Base-by-base conservation (phyloP, 30 jellyfish, hydroid and myxozoan genomes). In the Aurelia coerulea region DNA sequence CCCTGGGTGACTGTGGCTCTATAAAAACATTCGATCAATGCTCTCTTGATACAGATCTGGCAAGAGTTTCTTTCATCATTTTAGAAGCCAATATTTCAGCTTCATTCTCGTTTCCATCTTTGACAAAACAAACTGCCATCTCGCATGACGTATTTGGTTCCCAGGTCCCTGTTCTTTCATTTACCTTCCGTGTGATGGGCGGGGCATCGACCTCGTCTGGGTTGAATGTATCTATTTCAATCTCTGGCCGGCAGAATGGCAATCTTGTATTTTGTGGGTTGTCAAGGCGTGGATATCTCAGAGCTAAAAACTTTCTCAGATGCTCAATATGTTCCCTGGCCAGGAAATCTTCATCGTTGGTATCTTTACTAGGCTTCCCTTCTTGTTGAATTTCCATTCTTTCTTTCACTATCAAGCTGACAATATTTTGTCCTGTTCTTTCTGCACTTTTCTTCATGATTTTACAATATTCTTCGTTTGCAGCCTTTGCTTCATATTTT, bases 261-360 rank as follows among this genome's bases (percentile, higher is more conserved):
- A 59, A 59, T 59, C 68, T 59, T 14, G 31, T 19, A 59, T 59
- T 59, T 19, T 59, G 19, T 14, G 68, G 31, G 29, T 59, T 59
- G 68, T 59, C 68, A 59, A 59, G 68, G 68, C 68, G 68, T 16
- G 68, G 68, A 59, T 59, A 59, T 59, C 31, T 59, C 68, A 59
- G 6, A 14, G 68, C 68, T 14, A 59, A 19, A 19, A 59, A 59
- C 68, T 59, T 59, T 59, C 68, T 59, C 31, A 59, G 68, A 14
- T 59, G 19, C 19, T 59, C 68, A 16, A 59, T 59, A 19, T 59
- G 7, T 59, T 59, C 68, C 31, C 68, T 59, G 31, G 68, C 31
- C 13, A 59, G 19, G 19, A 59, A 14, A 14, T 16, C 29, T 0
- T 59, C 68, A 59, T 19, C 68, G 31, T 59, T 19, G 31, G 6